A percentile compares a stretch with the other conserved stretches of the same genome.
Conservation (phyloP, 2,888 invertebrate species). For the Cantharis flavilabris region DNA sequence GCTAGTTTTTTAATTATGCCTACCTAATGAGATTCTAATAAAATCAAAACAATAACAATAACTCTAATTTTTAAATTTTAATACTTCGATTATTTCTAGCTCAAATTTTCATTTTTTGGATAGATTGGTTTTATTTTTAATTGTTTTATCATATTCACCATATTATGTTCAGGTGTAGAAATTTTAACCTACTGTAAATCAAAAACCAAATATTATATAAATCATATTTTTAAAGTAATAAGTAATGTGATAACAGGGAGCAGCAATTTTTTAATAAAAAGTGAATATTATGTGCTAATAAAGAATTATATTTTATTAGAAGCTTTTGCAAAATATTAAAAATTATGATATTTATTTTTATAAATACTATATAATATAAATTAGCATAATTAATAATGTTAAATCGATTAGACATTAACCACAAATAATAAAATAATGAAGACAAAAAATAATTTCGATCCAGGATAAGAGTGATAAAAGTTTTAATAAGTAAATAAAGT, state of each 20-base stretch:
- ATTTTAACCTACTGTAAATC: no score
- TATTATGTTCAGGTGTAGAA: no score
- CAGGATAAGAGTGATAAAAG: constrained; percentile 43
- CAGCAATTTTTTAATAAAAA: background rate
- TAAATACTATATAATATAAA: background rate
- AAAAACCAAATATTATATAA: background rate
- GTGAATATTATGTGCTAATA: background rate
- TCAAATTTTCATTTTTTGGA: no score
- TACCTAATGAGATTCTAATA: no score
- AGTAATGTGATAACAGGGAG: background rate
- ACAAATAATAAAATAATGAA: constrained; percentile 38
- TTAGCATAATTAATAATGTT: background rate
- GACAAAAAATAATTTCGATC: constrained; percentile 49
- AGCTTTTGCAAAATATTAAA: background rate
- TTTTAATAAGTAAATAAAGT: background rate
- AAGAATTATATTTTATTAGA: background rate
- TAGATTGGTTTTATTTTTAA: no score
- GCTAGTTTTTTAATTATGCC: no score
- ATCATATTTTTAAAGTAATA: background rate
- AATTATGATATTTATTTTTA: background rate
- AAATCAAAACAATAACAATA: no score
- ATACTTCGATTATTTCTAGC: no score
- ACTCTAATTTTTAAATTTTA: no score
- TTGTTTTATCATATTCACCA: no score
- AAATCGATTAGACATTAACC: background rate